Evolutionary conservation across 2,113 vertebrate genomes (phyloP).

Genomic region (Noctilio leporinus): DNA sequence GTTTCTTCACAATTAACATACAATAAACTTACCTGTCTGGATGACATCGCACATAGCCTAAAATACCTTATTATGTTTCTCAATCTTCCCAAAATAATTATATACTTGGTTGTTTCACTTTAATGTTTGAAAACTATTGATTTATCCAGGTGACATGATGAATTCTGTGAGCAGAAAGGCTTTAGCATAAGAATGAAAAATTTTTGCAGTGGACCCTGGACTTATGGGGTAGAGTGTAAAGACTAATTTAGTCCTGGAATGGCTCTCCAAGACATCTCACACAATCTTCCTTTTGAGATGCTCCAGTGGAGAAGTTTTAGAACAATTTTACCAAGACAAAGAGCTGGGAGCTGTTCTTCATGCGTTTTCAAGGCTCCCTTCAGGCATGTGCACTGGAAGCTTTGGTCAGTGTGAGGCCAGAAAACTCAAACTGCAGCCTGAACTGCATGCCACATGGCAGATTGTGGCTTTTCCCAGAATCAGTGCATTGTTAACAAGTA

Average conservation of each 20-base stretch:
- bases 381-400: neutral
- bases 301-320: neutral
- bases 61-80: neutral
- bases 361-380: neutral
- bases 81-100: neutral
- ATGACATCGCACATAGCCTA: neutral
- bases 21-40: neutral
- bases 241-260: neutral
- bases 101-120: neutral
- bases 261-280: neutral
- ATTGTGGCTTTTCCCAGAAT: neutral
- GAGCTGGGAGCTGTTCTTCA: neutral
- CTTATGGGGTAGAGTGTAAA: fast-evolving
- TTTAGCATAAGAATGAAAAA: neutral
- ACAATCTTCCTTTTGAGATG: neutral
- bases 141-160: neutral
- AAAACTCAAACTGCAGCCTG: neutral
- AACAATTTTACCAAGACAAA: neutral
- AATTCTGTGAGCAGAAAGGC: neutral
- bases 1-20: constrained; percentile 16
- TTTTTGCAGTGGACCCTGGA: neutral
- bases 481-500: neutral
- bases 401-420: neutral
- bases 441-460: neutral
- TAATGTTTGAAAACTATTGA: neutral